These are phyloP conservation scores for Gorsachius magnificus DNA, from an alignment of 2,797 vertebrate genomes.

Conservation along the genomic window DNA sequence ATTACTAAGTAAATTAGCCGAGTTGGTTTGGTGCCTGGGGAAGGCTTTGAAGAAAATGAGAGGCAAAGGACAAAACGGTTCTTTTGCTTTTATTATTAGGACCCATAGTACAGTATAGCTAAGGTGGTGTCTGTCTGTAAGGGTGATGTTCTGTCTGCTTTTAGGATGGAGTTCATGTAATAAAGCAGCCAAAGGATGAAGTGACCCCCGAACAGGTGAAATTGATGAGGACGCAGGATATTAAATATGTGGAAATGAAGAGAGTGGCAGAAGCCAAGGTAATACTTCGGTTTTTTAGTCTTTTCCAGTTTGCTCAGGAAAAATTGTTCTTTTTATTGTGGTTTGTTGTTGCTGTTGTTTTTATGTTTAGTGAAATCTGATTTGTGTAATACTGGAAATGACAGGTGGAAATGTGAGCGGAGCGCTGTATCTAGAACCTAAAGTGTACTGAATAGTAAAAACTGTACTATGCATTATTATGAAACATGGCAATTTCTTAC, in stretches of 20 bases:
- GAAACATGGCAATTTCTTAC: neutral
- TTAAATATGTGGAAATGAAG: conserved; percentile 96
- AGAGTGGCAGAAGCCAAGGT: conserved; percentile 92
- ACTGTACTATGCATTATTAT: neutral
- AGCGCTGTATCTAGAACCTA: neutral
- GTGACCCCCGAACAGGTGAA: conserved; percentile 91
- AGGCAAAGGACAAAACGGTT: neutral
- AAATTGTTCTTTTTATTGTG: neutral
- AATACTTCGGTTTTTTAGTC: neutral
- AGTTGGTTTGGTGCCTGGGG: neutral
- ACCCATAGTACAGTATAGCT: too few relatives aligned
- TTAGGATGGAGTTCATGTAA: conserved; percentile 89
- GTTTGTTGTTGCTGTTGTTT: accelerated
- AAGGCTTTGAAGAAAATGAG: neutral
- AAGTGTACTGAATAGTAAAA: neutral
- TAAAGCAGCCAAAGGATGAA: conserved; percentile 78
- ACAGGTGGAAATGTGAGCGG: neutral
- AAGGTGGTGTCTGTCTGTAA: neutral
- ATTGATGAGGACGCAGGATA: conserved; percentile 92
- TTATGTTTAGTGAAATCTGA: neutral
- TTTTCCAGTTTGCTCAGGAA: neutral
- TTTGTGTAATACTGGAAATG: neutral
- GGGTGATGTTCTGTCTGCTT: neutral
- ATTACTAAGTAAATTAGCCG: neutral
- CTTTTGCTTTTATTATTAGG: neutral